Conservation (phyloP, 2,888 invertebrate genomes). For the Agapostemon virescens region DNA sequence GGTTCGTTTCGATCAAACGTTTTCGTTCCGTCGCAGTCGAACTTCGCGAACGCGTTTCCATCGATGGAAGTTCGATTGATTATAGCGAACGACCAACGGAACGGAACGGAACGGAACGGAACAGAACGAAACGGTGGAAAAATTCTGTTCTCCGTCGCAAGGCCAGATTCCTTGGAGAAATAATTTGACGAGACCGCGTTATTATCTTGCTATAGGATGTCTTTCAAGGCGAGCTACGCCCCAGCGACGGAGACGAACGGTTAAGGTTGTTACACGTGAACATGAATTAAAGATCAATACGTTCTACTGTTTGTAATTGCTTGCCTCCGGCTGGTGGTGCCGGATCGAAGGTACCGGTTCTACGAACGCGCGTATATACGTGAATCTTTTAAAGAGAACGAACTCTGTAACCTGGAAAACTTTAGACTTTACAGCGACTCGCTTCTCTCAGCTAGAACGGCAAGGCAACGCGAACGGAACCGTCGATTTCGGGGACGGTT, state of each 20-base stretch:
- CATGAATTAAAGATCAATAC: conserved; percentile 20
- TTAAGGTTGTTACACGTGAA: conserved; percentile 18
- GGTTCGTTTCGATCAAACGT: conserved; percentile 54
- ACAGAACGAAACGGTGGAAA: too few relatives aligned
- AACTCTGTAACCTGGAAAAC: not conserved
- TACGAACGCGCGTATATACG: not conserved
- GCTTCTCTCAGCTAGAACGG: not conserved
- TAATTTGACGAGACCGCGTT: conserved; percentile 9
- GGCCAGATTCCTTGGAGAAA: conserved; percentile 1
- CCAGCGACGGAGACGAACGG: conserved; percentile 3
- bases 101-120: too few relatives aligned
- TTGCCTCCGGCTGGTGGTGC: conserved; percentile 7
- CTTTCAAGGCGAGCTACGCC: conserved; percentile 1
- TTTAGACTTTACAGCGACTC: not conserved
- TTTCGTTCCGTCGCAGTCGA: conserved; percentile 23
- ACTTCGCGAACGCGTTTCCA: conserved; percentile 8
- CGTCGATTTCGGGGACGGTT: not conserved
- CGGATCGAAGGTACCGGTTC: not conserved
- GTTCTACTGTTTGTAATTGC: conserved; percentile 28
- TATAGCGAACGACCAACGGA: not conserved
- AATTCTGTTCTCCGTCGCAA: not conserved
- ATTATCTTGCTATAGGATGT: conserved; percentile 3
- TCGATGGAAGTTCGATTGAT: conserved; percentile 18
- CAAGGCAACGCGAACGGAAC: conserved; percentile 18
- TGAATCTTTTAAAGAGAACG: conserved; percentile 21